Conservation (phyloP, 1,140 invertebrate species). For the Artemia franciscana region DNA sequence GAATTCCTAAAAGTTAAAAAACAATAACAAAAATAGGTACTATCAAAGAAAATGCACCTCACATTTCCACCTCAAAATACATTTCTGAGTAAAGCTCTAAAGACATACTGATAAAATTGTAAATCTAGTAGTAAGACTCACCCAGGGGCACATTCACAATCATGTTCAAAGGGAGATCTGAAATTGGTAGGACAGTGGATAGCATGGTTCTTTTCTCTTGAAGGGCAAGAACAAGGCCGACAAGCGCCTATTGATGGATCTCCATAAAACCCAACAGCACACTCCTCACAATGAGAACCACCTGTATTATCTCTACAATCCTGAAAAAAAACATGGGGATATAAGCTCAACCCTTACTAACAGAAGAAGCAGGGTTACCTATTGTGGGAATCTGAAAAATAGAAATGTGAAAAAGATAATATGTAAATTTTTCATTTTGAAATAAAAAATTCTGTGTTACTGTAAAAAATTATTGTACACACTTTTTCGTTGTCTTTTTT, state of each 20-base stretch:
- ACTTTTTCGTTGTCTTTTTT: too few species aligned
- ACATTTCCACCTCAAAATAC: neutral
- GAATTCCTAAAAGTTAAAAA: too few species aligned
- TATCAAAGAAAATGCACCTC: neutral
- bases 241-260: slow-evolving; percentile 31
- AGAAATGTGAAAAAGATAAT: too few species aligned
- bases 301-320: slow-evolving; percentile 58
- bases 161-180: neutral
- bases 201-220: slow-evolving; percentile 42
- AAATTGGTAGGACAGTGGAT: slow-evolving; percentile 28
- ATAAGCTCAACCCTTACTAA: too few species aligned
- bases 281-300: slow-evolving; percentile 45
- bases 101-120: neutral
- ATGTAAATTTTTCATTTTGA: too few species aligned
- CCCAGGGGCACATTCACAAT: neutral
- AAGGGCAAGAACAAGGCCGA: slow-evolving; percentile 59
- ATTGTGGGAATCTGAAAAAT: too few species aligned
- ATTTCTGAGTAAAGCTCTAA: neutral
- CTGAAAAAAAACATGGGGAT: slow-evolving; percentile 29
- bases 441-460: too few species aligned
- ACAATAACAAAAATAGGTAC: too few species aligned
- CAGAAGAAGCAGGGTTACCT: too few species aligned
- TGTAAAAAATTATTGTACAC: too few species aligned
- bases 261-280: slow-evolving; percentile 61
- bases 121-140: neutral